Evolutionary conservation across 2,888 invertebrate species (phyloP).

Genomic region (Parapristionchus giblindavisi): DNA sequence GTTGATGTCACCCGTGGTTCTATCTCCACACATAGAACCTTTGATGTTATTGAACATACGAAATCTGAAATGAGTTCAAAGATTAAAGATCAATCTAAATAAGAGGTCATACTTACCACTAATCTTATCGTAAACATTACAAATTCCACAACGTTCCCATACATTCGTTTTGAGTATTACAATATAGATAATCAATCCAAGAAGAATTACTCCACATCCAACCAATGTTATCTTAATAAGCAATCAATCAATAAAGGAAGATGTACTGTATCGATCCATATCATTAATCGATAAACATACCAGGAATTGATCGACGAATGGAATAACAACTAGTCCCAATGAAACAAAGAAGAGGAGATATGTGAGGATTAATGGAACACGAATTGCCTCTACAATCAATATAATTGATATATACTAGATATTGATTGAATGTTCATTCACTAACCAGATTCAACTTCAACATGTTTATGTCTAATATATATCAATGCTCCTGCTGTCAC

Average conservation of each 20-base stretch:
- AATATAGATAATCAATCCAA: slow-evolving; percentile 23
- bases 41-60: neutral
- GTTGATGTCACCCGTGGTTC: neutral
- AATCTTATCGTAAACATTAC: slow-evolving; percentile 6
- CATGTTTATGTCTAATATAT: slow-evolving; percentile 51
- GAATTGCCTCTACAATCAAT: slow-evolving; percentile 11
- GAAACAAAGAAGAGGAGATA: slow-evolving; percentile 30
- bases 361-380: slow-evolving; percentile 44
- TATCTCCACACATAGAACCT: slow-evolving; percentile 14
- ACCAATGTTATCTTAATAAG: slow-evolving; percentile 47
- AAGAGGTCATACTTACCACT: slow-evolving; percentile 12
- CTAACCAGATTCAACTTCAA: slow-evolving; percentile 44
- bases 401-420: neutral
- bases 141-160: slow-evolving; percentile 18
- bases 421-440: neutral
- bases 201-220: slow-evolving; percentile 27
- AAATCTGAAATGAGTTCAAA: slow-evolving; percentile 13
- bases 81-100: neutral
- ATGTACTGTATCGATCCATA: no score
- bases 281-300: no score
- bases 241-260: no score
- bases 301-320: neutral
- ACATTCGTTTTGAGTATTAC: slow-evolving; percentile 2
- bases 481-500: slow-evolving; percentile 55
- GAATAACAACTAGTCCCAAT: slow-evolving; percentile 28